Evolutionary conservation across 2,888 invertebrate species (phyloP).

Genomic region (Artemia sinica): DNA sequence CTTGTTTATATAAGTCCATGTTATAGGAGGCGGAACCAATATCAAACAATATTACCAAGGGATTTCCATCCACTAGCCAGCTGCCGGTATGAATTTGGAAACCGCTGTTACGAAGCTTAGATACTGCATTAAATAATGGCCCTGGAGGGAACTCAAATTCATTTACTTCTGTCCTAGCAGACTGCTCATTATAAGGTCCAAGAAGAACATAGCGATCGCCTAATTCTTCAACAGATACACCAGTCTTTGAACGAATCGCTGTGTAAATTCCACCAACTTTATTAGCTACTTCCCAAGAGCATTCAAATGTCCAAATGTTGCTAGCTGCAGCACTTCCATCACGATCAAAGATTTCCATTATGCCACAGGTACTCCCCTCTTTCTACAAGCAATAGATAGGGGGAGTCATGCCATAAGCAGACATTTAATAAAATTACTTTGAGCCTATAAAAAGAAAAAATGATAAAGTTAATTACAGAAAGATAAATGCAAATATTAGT

Average conservation of each 20-base stretch:
- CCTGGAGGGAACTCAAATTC: conserved; percentile 65
- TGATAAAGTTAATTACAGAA: too few relatives aligned
- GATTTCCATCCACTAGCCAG: conserved; percentile 99
- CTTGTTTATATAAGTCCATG: conserved; percentile 80
- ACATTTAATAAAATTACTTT: conserved; percentile 11
- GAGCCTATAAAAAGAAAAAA: too few relatives aligned
- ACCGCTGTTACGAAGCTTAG: conserved; percentile 59
- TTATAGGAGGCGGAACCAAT: conserved; percentile 91
- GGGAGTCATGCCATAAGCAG: conserved; percentile 24
- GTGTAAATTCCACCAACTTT: conserved; percentile 99
- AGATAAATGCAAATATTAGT: too few relatives aligned
- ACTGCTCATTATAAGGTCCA: conserved; percentile 76
- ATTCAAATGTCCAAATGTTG: conserved; percentile 92
- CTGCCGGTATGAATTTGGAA: conserved; percentile 81
- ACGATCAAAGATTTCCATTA: conserved; percentile 61
- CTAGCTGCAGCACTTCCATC: conserved; percentile 68
- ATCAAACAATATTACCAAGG: conserved; percentile 39
- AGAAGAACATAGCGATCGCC: conserved; percentile 92
- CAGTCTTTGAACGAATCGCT: conserved; percentile 92
- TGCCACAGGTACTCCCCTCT: conserved; percentile 59
- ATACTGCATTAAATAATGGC: conserved; percentile 55
- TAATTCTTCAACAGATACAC: conserved; percentile 87
- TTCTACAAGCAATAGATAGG: conserved; percentile 56
- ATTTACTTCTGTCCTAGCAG: conserved; percentile 87
- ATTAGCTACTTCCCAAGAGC: conserved; percentile 97